Conservation (phyloP, 2,797 vertebrate genomes). For the Argya squamiceps region DNA sequence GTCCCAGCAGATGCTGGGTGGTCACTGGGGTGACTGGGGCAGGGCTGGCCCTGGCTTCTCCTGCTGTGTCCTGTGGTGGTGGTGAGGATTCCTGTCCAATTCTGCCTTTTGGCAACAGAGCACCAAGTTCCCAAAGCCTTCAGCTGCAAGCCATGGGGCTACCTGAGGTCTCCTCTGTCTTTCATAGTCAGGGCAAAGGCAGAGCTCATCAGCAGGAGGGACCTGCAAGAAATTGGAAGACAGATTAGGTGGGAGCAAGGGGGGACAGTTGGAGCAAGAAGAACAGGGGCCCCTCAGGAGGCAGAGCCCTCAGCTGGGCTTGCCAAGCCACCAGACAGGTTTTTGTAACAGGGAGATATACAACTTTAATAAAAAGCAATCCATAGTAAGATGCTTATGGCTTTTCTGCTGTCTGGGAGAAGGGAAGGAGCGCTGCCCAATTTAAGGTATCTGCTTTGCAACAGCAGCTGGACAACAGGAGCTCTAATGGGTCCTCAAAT, state of each 20-base stretch:
- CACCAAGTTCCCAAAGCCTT: conserved; percentile 36
- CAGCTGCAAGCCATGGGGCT: conserved; percentile 28
- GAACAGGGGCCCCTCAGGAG: conserved; percentile 32
- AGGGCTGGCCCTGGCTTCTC: background rate
- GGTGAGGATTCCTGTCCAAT: background rate
- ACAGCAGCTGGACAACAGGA: conserved; percentile 15
- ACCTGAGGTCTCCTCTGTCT: conserved; percentile 20
- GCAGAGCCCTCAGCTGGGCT: conserved; percentile 38
- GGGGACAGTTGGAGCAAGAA: background rate
- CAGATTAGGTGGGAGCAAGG: conserved; percentile 19
- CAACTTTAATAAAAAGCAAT: conserved; percentile 64
- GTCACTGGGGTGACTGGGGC: background rate
- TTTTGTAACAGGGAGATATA: conserved; percentile 55
- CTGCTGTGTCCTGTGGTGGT: background rate
- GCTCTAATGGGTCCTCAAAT: conserved; percentile 59
- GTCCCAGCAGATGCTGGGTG: background rate
- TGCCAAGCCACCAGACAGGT: background rate
- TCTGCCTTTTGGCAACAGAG: conserved; percentile 25
- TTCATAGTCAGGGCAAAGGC: conserved; percentile 25
- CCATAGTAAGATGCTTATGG: conserved; percentile 26
- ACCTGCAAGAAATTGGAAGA: conserved; percentile 72
- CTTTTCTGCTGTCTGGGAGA: background rate
- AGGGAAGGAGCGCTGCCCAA: background rate
- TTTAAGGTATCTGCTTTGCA: background rate
- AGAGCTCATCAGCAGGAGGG: conserved; percentile 50